Percentiles rank a stretch among this genome's conserved stretches.
These are phyloP conservation scores for Nowickia ferox DNA, from an alignment of 2,888 invertebrate genomes.

Conservation along the genomic window DNA sequence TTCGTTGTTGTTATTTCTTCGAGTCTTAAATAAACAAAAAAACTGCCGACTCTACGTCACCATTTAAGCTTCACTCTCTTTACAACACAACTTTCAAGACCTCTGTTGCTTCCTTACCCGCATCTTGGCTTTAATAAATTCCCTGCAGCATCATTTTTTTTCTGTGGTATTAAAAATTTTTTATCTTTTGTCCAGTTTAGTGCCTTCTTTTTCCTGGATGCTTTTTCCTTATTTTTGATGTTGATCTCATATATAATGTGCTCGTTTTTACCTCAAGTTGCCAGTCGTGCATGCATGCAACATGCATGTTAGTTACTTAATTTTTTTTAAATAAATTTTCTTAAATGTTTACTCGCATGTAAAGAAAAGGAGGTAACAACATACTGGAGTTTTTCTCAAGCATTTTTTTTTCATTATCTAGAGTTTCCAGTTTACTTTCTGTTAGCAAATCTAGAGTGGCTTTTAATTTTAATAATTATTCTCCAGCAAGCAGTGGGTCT, in stretches of 20 bases:
- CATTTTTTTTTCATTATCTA: constrained; percentile 28
- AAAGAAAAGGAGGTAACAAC: constrained; percentile 41
- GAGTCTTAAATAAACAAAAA: constrained; percentile 51
- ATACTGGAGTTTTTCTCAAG: constrained; percentile 20
- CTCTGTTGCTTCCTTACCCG: neutral
- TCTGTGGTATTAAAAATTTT: constrained; percentile 39
- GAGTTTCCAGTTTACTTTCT: constrained; percentile 53
- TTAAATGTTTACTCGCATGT: constrained; percentile 48
- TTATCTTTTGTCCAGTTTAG: constrained; percentile 67
- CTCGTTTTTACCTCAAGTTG: constrained; percentile 53
- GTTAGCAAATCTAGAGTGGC: constrained; percentile 8
- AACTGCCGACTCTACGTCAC: constrained; percentile 65
- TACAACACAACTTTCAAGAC: neutral
- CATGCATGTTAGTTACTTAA: constrained; percentile 24
- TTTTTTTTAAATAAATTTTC: constrained; percentile 27
- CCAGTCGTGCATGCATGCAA: constrained; percentile 58
- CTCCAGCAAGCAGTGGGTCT: constrained; percentile 32
- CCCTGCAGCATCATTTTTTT: constrained; percentile 54
- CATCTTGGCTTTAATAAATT: constrained; percentile 21
- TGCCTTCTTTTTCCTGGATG: constrained; percentile 38
- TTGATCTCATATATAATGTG: constrained; percentile 59
- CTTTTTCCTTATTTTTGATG: constrained; percentile 34
- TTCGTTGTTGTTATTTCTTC: constrained; percentile 36
- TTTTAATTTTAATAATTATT: constrained; percentile 58
- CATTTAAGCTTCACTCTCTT: constrained; percentile 52